A percentile compares a stretch with the other conserved stretches of the same genome.
These are phyloP conservation scores for Rhyacophila evoluta DNA, from an alignment of 2,888 invertebrate species.

Conservation along the genomic window DNA sequence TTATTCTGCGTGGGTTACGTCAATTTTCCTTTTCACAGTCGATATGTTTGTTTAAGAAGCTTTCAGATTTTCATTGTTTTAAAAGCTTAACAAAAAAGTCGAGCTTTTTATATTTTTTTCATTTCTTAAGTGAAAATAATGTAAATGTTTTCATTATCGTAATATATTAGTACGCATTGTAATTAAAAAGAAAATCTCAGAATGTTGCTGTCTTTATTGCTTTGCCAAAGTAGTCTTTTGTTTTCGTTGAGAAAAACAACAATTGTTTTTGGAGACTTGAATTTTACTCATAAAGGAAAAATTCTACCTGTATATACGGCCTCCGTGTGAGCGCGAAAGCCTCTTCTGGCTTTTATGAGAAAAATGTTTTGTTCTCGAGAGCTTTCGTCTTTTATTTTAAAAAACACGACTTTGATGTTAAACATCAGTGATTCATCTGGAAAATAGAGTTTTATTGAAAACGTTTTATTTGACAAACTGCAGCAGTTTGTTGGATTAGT, in stretches of 20 bases:
- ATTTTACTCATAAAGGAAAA: conserved; percentile 13
- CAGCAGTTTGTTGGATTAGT: too few species aligned
- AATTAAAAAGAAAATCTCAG: too few species aligned
- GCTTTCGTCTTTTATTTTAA: background rate
- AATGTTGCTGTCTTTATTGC: too few species aligned
- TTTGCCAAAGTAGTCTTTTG: background rate
- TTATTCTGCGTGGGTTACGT: too few species aligned
- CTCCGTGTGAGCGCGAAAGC: background rate
- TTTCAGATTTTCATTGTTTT: too few species aligned
- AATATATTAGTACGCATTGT: too few species aligned
- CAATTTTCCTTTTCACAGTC: too few species aligned
- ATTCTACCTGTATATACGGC: background rate
- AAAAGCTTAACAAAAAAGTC: too few species aligned
- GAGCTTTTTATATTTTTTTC: too few species aligned
- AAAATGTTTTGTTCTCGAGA: background rate
- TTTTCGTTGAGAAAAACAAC: background rate
- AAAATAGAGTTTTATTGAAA: background rate
- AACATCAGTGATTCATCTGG: conserved; percentile 2
- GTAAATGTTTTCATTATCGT: too few species aligned
- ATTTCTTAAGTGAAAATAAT: too few species aligned
- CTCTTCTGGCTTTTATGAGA: background rate
- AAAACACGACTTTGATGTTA: background rate
- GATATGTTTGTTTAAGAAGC: too few species aligned
- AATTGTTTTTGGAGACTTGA: background rate
- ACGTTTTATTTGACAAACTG: conserved; percentile 38